Conservation (phyloP, 2,113 vertebrate species). For the Carlito syrichta region DNA sequence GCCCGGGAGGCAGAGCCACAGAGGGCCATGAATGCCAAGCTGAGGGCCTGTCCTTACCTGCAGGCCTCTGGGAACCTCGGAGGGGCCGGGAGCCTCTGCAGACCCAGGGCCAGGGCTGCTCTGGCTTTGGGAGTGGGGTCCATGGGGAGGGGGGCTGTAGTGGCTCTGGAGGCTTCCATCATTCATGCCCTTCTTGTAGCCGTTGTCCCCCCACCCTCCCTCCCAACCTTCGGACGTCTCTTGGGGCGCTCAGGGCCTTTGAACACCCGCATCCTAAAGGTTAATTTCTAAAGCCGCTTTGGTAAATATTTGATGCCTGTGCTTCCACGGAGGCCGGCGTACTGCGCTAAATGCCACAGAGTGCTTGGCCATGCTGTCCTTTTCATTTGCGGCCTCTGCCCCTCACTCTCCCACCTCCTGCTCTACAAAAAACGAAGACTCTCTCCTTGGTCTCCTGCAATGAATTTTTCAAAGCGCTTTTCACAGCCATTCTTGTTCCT, state of each 20-base stretch:
- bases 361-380: background rate
- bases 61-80: background rate
- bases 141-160: fast-evolving
- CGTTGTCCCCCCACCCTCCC: fast-evolving
- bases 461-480: background rate
- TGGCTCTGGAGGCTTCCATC: fast-evolving
- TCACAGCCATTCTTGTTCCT: background rate
- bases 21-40: fast-evolving
- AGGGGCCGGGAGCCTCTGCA: background rate
- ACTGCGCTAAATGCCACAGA: background rate
- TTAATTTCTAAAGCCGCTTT: slow-evolving; percentile 39
- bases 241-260: background rate
- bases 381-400: background rate
- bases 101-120: fast-evolving
- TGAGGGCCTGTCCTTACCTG: fast-evolving
- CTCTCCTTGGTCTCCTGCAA: background rate
- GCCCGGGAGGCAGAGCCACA: background rate
- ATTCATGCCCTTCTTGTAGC: fast-evolving
- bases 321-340: background rate
- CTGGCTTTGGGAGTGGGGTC: background rate
- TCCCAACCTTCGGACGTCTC: background rate
- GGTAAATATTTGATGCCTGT: slow-evolving; percentile 53
- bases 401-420: fast-evolving
- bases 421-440: background rate
- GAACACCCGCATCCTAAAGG: background rate